These are phyloP conservation scores for Tridacna crocea DNA, from an alignment of 2,888 invertebrate species.

Conservation along the genomic window DNA sequence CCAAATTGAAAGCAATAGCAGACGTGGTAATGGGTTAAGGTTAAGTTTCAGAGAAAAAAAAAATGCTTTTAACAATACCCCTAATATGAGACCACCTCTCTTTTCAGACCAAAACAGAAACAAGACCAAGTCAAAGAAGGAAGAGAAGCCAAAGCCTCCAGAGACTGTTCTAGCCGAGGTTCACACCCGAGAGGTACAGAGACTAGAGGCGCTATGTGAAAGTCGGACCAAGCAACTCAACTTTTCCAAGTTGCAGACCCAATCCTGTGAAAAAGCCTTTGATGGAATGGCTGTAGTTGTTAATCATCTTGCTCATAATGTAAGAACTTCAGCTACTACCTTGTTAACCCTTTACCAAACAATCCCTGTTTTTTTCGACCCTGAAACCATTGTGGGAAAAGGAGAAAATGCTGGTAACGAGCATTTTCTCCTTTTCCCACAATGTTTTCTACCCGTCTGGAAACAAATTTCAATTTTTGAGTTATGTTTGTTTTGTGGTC, in stretches of 20 bases:
- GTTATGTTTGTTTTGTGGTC: no score
- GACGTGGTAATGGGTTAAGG: no score
- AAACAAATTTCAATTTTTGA: no score
- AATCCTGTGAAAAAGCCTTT: slow-evolving; percentile 88
- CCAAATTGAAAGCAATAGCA: no score
- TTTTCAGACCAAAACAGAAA: slow-evolving; percentile 74
- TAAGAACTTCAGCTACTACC: slow-evolving; percentile 72
- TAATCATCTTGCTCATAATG: slow-evolving; percentile 90
- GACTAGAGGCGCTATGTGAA: slow-evolving; percentile 84
- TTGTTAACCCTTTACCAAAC: no score
- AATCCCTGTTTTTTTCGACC: no score
- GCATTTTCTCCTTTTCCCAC: no score
- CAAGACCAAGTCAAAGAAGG: slow-evolving; percentile 66
- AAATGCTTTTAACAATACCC: no score
- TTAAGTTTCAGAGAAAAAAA: no score
- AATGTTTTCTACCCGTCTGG: no score
- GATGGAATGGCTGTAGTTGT: slow-evolving; percentile 94
- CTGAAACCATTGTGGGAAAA: no score
- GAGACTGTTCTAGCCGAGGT: slow-evolving; percentile 60
- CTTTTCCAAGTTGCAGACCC: slow-evolving; percentile 81
- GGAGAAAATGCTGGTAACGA: no score
- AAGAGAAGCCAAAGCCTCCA: slow-evolving; percentile 49
- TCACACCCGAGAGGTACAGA: slow-evolving; percentile 78
- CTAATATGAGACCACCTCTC: background rate
- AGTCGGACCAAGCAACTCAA: slow-evolving; percentile 83